A percentile compares a stretch with the other conserved stretches of the same genome.
Conservation (phyloP, 2,797 vertebrate genomes). For the Microctenopoma stevenorrisi region DNA sequence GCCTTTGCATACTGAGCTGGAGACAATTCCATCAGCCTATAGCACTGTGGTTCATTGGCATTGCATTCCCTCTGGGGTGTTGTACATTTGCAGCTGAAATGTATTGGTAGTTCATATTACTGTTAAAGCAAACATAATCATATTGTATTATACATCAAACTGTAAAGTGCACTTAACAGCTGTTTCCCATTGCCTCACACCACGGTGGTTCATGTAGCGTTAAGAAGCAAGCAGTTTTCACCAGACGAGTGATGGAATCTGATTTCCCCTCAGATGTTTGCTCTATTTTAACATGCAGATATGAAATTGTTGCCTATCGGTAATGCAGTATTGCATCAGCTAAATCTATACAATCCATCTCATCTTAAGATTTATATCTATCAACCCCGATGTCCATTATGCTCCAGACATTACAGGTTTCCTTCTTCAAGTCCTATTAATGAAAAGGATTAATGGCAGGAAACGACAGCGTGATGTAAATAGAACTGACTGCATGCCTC, state of each 20-base stretch:
- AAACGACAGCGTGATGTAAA: constrained; percentile 55
- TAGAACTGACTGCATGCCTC: constrained; percentile 27
- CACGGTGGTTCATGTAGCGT: constrained; percentile 45
- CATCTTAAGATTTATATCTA: constrained; percentile 27
- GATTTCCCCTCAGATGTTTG: constrained; percentile 38
- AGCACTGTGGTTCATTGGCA: constrained; percentile 64
- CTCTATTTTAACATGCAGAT: constrained; percentile 50
- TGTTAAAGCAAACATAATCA: constrained; percentile 67
- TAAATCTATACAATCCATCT: constrained; percentile 55
- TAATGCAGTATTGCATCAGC: constrained; percentile 59
- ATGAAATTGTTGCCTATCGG: constrained; percentile 57
- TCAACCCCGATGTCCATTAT: constrained; percentile 41
- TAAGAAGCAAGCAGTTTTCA: constrained; percentile 38
- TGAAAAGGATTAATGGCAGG: constrained; percentile 57
- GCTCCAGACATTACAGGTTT: constrained; percentile 30
- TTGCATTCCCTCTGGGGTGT: constrained; percentile 34
- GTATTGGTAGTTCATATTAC: constrained; percentile 55
- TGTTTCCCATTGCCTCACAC: constrained; percentile 47
- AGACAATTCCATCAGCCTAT: constrained; percentile 61
- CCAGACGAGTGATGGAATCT: constrained; percentile 43
- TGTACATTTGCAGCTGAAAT: constrained; percentile 63
- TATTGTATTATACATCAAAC: constrained; percentile 33
- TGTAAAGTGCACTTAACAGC: constrained; percentile 49
- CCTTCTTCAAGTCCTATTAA: constrained; percentile 30
- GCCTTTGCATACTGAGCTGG: constrained; percentile 59